Evolutionary conservation across 2,797 vertebrate species (phyloP), one percentile per base, ranked within the genome.

Genomic region (Cyclopterus lumpus): DNA sequence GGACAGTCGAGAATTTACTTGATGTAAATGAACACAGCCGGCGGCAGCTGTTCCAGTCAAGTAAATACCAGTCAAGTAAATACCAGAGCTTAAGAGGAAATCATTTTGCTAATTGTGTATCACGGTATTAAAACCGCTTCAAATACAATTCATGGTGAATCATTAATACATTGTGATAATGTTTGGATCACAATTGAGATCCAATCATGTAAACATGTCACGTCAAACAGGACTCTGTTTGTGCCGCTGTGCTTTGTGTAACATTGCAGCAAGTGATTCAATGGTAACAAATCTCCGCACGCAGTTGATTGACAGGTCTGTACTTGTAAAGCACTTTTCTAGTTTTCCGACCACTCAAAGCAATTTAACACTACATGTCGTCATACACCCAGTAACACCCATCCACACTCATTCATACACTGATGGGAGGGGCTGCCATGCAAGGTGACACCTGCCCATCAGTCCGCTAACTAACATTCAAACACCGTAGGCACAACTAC

Each of bases 201-300:
- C 34, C 34, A 34, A 34, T 34, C 6, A 34, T 34, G 38, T 40
- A 30, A 20, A 44, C 42, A 22, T 22, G 20, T 22, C 40, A 42
- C 4, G 14, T 42, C 40, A 24, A 67, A 6, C 20, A 59, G 48
- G 30, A 53, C 60, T 46, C 60, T 51, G 8, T 48, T 34, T 64
- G 9, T 34, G 49, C 40, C 22, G 40, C 40, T 65, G 36, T 64
- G 32, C 24, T 71, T 64, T 26, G 28, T 30, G 15, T 18, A 80
- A 72, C 51, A 44, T 46, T 5, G 42, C 18, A 53, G 18, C 32
- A 44, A 48, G 22, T 36, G 16, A 65, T 34, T 57, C 3, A 54
- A 16, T 40, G 4, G 15, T 36, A 59, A 74, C 20, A 73, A 62
- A 73, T 11, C 58, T 26, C 61, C 28, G 0, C 3, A 59, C 49